phyloP scores from a whole-genome alignment of 35 echinoderm and acorn worm genomes.

The Chiridota heheva region DNA sequence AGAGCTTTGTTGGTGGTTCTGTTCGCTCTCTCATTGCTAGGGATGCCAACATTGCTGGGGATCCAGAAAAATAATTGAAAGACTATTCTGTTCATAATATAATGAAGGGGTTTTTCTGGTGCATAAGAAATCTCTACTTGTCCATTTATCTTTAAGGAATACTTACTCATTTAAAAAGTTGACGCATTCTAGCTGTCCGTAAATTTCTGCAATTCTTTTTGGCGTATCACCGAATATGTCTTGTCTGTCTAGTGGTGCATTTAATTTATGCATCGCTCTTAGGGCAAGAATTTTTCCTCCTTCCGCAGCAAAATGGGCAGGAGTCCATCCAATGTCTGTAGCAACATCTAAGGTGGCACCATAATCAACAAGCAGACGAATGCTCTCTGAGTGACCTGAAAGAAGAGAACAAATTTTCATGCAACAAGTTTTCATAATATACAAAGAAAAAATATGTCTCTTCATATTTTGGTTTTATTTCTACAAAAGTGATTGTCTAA shows the following conservation, averaged over 20 bases:
- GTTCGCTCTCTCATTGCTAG: no score
- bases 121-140: no score
- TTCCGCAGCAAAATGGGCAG: conserved; percentile 89
- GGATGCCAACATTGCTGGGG: no score
- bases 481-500: not conserved
- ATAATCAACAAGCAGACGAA: conserved; percentile 73
- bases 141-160: no score
- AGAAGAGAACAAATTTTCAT: not conserved
- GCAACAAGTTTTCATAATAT: not conserved
- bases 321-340: conserved; percentile 86
- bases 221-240: conserved; percentile 85
- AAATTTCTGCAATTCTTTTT: conserved; percentile 59
- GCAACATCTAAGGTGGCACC: conserved; percentile 59
- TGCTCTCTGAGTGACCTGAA: conserved; percentile 85
- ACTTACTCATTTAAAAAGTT: conserved; percentile 71
- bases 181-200: conserved; percentile 87
- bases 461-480: no score
- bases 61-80: not conserved
- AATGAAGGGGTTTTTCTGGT: no score
- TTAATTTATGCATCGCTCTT: conserved; percentile 69
- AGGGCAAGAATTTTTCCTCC: conserved; percentile 74
- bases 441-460: no score
- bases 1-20: no score
- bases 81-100: no score
- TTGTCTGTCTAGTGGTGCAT: conserved; percentile 51